phyloP scores from a whole-genome alignment of 2,113 vertebrate species.

The Saccopteryx leptura region DNA sequence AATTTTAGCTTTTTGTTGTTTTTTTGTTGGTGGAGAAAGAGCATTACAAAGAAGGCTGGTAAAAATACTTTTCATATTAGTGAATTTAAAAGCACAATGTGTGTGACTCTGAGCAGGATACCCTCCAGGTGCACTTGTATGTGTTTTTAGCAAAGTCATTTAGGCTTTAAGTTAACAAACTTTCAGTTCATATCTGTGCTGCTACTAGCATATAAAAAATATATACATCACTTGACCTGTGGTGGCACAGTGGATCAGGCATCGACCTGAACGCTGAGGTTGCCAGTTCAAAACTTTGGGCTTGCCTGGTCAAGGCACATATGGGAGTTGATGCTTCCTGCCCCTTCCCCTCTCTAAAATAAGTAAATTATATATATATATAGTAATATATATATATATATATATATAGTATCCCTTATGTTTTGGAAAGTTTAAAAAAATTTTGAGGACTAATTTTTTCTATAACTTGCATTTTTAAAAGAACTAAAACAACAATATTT shows the following conservation, averaged over 20 bases:
- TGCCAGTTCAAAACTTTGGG: no score
- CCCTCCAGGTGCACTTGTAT: slow-evolving; percentile 1
- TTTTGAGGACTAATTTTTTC: slow-evolving; percentile 32
- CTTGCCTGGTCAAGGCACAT: no score
- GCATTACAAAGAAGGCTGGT: neutral
- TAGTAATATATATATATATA: neutral
- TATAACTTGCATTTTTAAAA: slow-evolving; percentile 38
- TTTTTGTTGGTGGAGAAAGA: neutral
- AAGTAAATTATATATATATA: no score
- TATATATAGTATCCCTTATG: neutral
- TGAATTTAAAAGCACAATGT: neutral
- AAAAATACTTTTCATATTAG: neutral
- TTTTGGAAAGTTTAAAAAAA: slow-evolving; percentile 49
- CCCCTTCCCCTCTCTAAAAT: no score
- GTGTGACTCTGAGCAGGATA: neutral
- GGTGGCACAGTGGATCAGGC: no score
- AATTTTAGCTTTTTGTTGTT: neutral
- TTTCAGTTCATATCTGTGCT: neutral
- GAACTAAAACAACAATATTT: slow-evolving; percentile 4
- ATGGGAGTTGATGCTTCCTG: no score
- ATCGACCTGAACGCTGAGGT: no score
- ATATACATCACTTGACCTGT: neutral
- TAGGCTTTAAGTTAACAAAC: slow-evolving; percentile 1
- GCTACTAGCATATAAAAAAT: neutral
- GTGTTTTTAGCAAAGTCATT: slow-evolving; percentile 51